Conservation (phyloP, 2,888 invertebrate species). For the Microctonus brassicae region DNA sequence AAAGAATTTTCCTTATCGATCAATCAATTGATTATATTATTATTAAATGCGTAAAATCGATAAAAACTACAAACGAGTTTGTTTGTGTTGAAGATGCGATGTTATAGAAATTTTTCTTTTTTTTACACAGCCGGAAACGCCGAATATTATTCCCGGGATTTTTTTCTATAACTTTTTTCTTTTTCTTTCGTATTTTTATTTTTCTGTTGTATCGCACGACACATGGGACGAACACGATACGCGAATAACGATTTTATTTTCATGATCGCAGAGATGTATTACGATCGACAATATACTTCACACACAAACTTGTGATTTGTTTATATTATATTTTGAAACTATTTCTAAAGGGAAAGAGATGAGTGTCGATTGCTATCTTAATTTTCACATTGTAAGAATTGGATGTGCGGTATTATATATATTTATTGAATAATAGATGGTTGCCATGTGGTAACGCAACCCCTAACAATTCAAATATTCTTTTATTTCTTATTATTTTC, state of each 20-base stretch:
- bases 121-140: neutral
- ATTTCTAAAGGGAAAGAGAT: neutral
- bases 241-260: conserved; percentile 8
- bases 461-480: neutral
- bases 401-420: neutral
- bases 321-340: conserved; percentile 8
- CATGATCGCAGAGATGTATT: conserved; percentile 6
- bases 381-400: conserved; percentile 28
- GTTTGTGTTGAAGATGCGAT: neutral
- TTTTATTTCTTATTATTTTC: neutral
- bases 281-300: neutral
- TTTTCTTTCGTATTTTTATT: neutral
- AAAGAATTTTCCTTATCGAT: neutral
- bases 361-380: conserved; percentile 29
- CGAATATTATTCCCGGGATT: neutral
- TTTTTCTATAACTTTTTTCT: neutral
- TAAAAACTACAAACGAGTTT: neutral
- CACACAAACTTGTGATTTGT: neutral
- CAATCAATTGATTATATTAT: neutral
- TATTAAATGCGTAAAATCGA: neutral
- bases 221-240: neutral
- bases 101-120: neutral
- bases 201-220: neutral
- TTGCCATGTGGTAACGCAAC: neutral
- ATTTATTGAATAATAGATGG: neutral